Conservation (phyloP, 2,797 vertebrate species). For the Pipistrellus pygmaeus region DNA sequence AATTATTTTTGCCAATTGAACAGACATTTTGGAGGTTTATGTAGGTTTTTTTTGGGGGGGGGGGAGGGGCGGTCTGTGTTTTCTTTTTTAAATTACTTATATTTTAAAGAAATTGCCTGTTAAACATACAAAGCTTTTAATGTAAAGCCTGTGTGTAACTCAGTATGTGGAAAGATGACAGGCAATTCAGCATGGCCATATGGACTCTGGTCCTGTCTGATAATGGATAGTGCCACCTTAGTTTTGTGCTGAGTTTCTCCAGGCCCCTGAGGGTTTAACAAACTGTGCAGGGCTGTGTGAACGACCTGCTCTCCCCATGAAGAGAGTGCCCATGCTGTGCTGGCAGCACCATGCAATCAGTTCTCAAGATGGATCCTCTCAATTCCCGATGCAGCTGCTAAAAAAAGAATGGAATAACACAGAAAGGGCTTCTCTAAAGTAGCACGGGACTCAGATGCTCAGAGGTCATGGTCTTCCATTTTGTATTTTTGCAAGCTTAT, state of each 20-base stretch:
- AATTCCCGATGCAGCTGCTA: constrained; percentile 28
- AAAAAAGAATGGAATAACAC: constrained; percentile 52
- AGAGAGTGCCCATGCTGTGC: constrained; percentile 60
- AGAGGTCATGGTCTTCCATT: constrained; percentile 21
- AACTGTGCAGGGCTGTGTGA: constrained; percentile 46
- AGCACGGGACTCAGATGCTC: not conserved
- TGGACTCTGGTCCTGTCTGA: not conserved
- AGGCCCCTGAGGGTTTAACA: constrained; percentile 56
- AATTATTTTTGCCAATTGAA: constrained; percentile 17
- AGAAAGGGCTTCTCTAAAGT: constrained; percentile 33
- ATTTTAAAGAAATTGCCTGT: constrained; percentile 51
- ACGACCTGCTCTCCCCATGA: constrained; percentile 60
- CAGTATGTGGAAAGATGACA: constrained; percentile 49
- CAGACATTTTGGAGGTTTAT: constrained; percentile 62
- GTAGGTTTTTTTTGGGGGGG: not conserved
- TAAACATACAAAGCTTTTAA: constrained; percentile 46
- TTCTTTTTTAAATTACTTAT: constrained; percentile 51
- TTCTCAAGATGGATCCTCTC: constrained; percentile 41
- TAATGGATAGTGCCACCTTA: constrained; percentile 42
- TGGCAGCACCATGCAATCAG: constrained; percentile 60
- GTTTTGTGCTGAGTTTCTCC: constrained; percentile 56
- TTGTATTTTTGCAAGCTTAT: constrained; percentile 54
- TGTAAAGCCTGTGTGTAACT: not conserved
- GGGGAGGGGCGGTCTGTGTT: not conserved
- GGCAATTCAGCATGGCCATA: constrained; percentile 23